phyloP scores from a whole-genome alignment of 2,888 invertebrate genomes.

The Dinocampus coccinellae region DNA sequence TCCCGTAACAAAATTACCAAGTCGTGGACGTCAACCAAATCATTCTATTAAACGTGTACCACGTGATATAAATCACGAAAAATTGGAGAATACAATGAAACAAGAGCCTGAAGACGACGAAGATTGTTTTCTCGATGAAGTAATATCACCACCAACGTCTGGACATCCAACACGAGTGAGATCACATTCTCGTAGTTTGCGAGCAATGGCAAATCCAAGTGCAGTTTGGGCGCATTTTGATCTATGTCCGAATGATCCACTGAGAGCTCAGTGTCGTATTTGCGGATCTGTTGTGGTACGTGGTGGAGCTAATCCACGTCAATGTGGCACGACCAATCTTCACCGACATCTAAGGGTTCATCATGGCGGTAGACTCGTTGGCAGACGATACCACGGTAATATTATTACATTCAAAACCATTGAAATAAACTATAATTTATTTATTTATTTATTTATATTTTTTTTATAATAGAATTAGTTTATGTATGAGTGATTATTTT shows the following conservation, averaged over 20 bases:
- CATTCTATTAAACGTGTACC: conserved; percentile 30
- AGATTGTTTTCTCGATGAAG: conserved; percentile 59
- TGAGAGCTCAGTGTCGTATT: conserved; percentile 66
- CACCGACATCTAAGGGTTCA: conserved; percentile 67
- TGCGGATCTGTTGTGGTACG: conserved; percentile 66
- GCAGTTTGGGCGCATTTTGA: conserved; percentile 68
- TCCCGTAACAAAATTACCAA: conserved; percentile 47
- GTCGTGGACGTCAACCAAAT: conserved; percentile 33
- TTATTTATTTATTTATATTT: not conserved
- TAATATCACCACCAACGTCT: conserved; percentile 42
- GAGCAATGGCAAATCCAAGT: conserved; percentile 68
- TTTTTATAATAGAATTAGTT: conserved; percentile 12
- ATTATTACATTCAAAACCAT: not conserved
- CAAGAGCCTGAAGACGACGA: conserved; percentile 65
- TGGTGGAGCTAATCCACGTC: conserved; percentile 66
- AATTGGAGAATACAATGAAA: conserved; percentile 57
- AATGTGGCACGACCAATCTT: conserved; percentile 67
- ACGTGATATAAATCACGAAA: conserved; percentile 32
- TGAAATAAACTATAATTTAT: not conserved
- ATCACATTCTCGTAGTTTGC: conserved; percentile 63
- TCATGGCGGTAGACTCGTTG: conserved; percentile 66
- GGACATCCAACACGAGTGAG: conserved; percentile 55
- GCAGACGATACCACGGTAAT: conserved; percentile 66
- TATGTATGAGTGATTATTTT: not conserved
- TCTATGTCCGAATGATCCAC: conserved; percentile 64